Base-by-base conservation (phyloP, 2,113 vertebrate species). In the Alexandromys fortis region DNA sequence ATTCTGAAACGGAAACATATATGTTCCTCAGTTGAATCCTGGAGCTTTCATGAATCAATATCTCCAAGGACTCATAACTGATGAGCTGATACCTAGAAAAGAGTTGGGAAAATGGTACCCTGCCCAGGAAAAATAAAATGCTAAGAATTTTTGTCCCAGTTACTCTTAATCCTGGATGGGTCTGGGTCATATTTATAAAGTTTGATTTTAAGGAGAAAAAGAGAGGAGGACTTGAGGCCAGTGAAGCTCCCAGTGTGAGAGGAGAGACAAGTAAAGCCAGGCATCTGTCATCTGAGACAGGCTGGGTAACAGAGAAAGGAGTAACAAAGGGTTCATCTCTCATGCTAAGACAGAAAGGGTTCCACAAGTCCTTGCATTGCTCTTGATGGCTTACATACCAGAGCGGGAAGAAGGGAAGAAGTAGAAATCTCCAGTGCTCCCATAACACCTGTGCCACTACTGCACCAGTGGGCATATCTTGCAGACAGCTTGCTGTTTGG, bases 31-130 rank as follows among this genome's bases (percentile, higher is more conserved):
- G 63, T 10, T 28, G 49, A 97, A 65, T 86, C 82, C 82, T 91
- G 63, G 92, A 95, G 94, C 89, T 70, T 97, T 76, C 86, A 88
- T 45, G 92, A 97, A 94, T 79, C 92, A 77, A 47, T 58, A 92
- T 97, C 81, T 96, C 93, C 7, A 89, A 58, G 78, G 90, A 91
- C 89, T 92, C 83, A 63, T 85, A 92, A 92, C 33, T 35, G 47
- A 86, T 12, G 92, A 73, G 88, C 17, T 35, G 72, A 92, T 63
- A 79, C 96, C 97, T 95, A 97, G 92, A 93, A 97, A 94, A 96
- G 92, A 92, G 90, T 73, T 96, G 92, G 97, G 93, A 94, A 91
- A 96, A 96, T 95, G 97, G 97, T 95, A 94, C n/a, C 16, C 47
- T 88, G 97, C 96, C 97, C 97, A 77, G 96, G 0, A 58, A 82